phyloP scores from a whole-genome alignment of 2,888 invertebrate species.

The Ophonus ardosiacus region DNA sequence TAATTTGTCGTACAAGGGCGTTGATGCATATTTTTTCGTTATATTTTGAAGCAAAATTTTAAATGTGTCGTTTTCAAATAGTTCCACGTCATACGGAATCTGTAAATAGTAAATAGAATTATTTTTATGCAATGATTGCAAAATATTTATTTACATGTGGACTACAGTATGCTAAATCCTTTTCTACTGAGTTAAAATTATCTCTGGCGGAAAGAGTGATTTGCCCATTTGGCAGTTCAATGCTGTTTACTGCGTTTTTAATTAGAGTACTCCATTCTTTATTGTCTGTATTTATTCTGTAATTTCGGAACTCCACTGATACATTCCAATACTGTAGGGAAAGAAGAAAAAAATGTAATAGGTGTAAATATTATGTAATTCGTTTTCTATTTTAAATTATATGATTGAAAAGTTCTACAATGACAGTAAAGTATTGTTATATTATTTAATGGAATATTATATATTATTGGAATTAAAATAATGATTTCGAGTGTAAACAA shows the following conservation, averaged over 20 bases:
- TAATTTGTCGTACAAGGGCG: conserved; percentile 6
- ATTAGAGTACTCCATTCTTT: conserved; percentile 17
- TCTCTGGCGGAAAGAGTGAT: conserved; percentile 39
- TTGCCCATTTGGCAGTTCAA: conserved; percentile 39
- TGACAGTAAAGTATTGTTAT: too few species aligned
- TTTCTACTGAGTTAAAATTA: conserved; percentile 54
- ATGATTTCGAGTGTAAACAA: conserved; percentile 19
- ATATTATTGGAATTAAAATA: not conserved
- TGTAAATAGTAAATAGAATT: conserved; percentile 38
- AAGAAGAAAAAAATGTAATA: not conserved
- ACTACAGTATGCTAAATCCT: conserved; percentile 22
- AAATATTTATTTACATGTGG: conserved; percentile 50
- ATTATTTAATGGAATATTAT: not conserved
- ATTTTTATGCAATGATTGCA: conserved; percentile 43
- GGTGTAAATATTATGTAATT: not conserved
- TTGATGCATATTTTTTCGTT: conserved; percentile 20
- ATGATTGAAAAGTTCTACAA: not conserved
- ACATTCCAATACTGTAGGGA: conserved; percentile 46
- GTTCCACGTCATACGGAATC: conserved; percentile 52
- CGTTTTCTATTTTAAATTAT: not conserved
- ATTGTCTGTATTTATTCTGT: conserved; percentile 31
- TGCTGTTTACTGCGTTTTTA: conserved; percentile 46
- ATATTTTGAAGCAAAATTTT: conserved; percentile 41
- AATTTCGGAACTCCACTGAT: conserved; percentile 6
- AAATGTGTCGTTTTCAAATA: conserved; percentile 42